Base-by-base conservation (phyloP, 2,888 invertebrate genomes). In the Amphipoea oculea region DNA sequence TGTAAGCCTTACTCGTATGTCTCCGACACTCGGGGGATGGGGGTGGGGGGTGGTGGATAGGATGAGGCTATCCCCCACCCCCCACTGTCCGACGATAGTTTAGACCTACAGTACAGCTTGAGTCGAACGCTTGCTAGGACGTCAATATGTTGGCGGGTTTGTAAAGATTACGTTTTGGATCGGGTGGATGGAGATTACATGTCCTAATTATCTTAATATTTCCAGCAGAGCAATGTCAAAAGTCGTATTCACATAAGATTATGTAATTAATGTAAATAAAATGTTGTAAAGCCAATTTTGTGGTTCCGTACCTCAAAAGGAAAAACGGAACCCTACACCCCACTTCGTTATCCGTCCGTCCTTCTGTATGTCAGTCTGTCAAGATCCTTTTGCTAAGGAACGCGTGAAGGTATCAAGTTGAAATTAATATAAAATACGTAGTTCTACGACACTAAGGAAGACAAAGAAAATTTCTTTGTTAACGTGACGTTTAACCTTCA, bases 1-100 rank as follows among this genome's bases (percentile, higher is more conserved):
- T 76, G 82, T 85, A 79, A 78, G 72, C 77, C 84, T 65, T 62
- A 66, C 79, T 83, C 82, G 86, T 87, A 77, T 86, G 86, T 86
- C 88, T 86, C 76, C 86, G 29, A 76, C 84, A 84, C 60, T 76
- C 57, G 42, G 62, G 65, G 63, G 40, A 17, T 17, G 42, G 74
- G n/a, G 40, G 40, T 40, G n/a, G 68, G 29, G 60, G 54, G 65
- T 42, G 68, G 75, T 14, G 67, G 71, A 63, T 48, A 67, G 84
- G 66, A 69, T 79, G 87, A 67, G 78, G 84, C 60, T 67, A 11
- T 23, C 73, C 68, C 67, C 74, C 51, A n/a, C 72, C 85, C 88
- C 76, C 36, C 74, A 68, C 82, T 86, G 86, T 86, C 86, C 88
- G 63, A 75, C 84, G 87, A 77, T 75, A 81, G 87, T 65, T 71